Evolutionary conservation across 2,113 vertebrate genomes (phyloP), one percentile per base, ranked within the genome.

Genomic region (Planiliza haematocheilus): DNA sequence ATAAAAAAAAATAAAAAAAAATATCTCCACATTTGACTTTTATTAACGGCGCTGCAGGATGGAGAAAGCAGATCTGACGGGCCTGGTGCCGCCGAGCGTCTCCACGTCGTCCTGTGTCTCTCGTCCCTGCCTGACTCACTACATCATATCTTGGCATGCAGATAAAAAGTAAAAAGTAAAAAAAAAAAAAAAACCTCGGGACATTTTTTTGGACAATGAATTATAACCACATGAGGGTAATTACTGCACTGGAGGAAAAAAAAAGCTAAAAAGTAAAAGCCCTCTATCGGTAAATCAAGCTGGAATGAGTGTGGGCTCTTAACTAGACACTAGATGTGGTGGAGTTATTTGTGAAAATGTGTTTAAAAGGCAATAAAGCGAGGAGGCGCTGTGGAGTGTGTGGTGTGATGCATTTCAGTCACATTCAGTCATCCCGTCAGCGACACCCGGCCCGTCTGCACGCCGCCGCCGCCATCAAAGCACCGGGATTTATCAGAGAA

Each of bases 181-280:
- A n/a, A 68, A 37, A 60, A 48, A 72, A 74, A 59, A 78, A 59
- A 55, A 38, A 39, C 38, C 72, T 68, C 7, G 36, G 34, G 79
- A 71, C 67, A 58, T 55, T 52, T 78, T 68, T 70, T 37, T 66
- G 71, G 75, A 73, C 63, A 49, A 14, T 42, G 36, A 71, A 77
- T 38, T 66, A 79, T 62, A 53, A 74, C 84, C 84, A 88, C 84
- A 88, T 81, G 79, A 88, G 70, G 42, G 76, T 45, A 72, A 80
- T 86, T 80, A 83, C 76, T 16, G 68, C 64, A 46, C 76, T 45
- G 11, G 30, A 73, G 60, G 63, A 53, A 64, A 13, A 46, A 56
- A n/a, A n/a, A n/a, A n/a, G n/a, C 61, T 74, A 48, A 71, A 74
- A 62, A 50, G 70, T 30, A 30, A 30, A 61, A 60, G 2, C 30